phyloP scores from a whole-genome alignment of 2,113 vertebrate species.

The Nothobranchius kuhntae region DNA sequence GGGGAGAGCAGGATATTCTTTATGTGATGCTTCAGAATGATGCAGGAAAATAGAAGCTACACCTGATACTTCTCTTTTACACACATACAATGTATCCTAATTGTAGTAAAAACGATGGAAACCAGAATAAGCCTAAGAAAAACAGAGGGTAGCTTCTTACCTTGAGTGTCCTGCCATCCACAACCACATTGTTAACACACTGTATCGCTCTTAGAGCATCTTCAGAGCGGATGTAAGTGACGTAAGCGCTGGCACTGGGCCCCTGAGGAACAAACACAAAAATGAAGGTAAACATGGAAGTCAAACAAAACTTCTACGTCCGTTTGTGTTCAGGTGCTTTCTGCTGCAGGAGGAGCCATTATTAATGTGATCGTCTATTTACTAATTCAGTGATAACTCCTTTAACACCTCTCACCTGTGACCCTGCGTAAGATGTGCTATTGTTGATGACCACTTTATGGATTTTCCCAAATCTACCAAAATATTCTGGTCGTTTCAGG shows the following conservation, averaged over 20 bases:
- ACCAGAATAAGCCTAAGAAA: background rate
- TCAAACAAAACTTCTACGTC: background rate
- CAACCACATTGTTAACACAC: conserved; percentile 98
- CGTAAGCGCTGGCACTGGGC: conserved; percentile 98
- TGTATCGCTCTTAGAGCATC: conserved; percentile 99
- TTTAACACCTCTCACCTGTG: conserved; percentile 84
- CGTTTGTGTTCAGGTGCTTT: background rate
- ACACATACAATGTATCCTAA: background rate
- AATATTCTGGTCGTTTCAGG: conserved; percentile 98
- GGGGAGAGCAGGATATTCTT: background rate
- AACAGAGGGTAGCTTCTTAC: conserved; percentile 65
- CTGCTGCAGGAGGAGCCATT: background rate
- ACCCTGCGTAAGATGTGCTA: conserved; percentile 98
- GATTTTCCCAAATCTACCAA: conserved; percentile 99
- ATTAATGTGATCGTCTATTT: too few relatives aligned
- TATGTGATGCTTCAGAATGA: background rate
- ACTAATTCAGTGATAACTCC: too few relatives aligned
- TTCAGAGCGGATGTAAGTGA: conserved; percentile 98
- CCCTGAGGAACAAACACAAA: conserved; percentile 78
- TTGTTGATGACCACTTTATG: conserved; percentile 99
- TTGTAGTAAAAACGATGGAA: background rate
- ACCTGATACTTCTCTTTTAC: background rate
- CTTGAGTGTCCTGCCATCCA: conserved; percentile 98
- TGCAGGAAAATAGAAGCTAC: background rate
- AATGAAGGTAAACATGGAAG: conserved; percentile 16